Evolutionary conservation across 1,140 invertebrate genomes (phyloP).

Genomic region (Brachionus plicatilis): DNA sequence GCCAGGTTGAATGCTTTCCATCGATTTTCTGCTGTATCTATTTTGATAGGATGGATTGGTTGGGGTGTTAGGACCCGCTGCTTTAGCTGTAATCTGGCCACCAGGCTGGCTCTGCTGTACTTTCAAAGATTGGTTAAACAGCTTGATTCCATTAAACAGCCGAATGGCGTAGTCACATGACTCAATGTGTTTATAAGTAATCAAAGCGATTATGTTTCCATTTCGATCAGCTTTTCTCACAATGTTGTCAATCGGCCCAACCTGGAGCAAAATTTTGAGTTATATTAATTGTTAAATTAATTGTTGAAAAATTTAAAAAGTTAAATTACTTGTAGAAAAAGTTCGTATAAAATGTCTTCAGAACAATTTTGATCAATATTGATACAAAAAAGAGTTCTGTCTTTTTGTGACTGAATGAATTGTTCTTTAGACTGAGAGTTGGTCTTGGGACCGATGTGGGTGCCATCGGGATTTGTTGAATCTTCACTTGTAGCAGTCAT

Average conservation of each 20-base stretch:
- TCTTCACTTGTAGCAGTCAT: constrained; percentile 2
- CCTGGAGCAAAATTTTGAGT: neutral
- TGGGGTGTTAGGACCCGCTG: neutral
- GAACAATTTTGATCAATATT: constrained; percentile 26
- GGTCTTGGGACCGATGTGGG: neutral
- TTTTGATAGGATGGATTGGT: neutral
- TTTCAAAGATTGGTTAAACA: constrained; percentile 31
- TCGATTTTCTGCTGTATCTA: neutral
- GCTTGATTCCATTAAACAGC: constrained; percentile 16
- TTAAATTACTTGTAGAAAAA: constrained; percentile 5
- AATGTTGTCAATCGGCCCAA: constrained; percentile 8
- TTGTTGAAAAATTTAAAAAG: too few relatives aligned
- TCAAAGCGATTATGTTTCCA: neutral
- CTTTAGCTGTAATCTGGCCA: neutral
- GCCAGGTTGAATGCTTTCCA: neutral
- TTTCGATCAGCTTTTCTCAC: constrained; percentile 37
- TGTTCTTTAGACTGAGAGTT: constrained; percentile 17
- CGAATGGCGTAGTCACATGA: constrained; percentile 28
- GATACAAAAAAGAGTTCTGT: constrained; percentile 38
- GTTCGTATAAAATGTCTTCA: constrained; percentile 31
- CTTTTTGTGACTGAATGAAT: constrained; percentile 23
- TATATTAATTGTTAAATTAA: too few relatives aligned
- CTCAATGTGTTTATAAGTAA: constrained; percentile 36
- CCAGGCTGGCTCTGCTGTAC: constrained; percentile 11
- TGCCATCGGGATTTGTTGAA: neutral